These are phyloP conservation scores for Fukomys damarensis DNA, from an alignment of 2,113 vertebrate species.

Conservation along the genomic window DNA sequence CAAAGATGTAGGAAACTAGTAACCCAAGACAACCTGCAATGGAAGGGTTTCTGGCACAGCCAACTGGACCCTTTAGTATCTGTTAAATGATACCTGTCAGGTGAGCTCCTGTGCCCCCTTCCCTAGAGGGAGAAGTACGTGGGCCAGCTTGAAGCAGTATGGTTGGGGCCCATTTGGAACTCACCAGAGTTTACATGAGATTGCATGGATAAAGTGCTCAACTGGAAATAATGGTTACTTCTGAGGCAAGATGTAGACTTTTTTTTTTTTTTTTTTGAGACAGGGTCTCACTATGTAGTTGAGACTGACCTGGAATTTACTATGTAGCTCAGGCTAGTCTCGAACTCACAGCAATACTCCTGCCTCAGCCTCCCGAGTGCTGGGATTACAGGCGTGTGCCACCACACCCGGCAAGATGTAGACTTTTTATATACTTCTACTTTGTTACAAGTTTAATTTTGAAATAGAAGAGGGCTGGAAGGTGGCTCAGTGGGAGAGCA, in stretches of 20 bases:
- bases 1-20: not conserved
- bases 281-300: too few relatives aligned
- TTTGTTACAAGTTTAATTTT: conserved; percentile 50
- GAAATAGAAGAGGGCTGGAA: not conserved
- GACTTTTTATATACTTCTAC: not conserved
- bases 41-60: not conserved
- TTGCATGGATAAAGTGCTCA: not conserved
- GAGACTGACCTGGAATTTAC: too few relatives aligned
- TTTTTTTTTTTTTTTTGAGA: too few relatives aligned
- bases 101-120: not conserved
- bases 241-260: not conserved
- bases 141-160: not conserved
- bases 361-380: too few relatives aligned
- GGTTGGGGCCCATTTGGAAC: not conserved
- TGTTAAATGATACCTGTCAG: not conserved
- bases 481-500: not conserved
- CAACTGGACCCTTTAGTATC: not conserved
- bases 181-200: not conserved
- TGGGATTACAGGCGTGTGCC: too few relatives aligned
- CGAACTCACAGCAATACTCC: too few relatives aligned
- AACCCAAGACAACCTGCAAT: not conserved
- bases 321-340: too few relatives aligned
- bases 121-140: not conserved
- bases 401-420: not conserved
- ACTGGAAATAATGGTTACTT: not conserved